Evolutionary conservation across 2,797 vertebrate genomes (phyloP).

Genomic region (Lerista edwardsae): DNA sequence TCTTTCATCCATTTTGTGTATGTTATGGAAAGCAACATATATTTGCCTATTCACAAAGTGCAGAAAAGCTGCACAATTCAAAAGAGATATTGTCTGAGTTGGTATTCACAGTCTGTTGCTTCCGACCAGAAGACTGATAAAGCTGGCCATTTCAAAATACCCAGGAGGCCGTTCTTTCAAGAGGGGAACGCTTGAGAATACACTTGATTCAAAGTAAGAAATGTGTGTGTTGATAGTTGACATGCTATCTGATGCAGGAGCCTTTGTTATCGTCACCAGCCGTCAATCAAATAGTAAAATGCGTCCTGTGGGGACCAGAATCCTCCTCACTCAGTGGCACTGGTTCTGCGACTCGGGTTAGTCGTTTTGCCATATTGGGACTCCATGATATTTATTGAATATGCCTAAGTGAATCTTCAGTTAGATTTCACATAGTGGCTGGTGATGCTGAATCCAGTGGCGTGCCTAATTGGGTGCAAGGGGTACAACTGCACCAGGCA

Average conservation of each 20-base stretch:
- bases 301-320: background rate
- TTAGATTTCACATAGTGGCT: too few species aligned
- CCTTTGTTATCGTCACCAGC: too few species aligned
- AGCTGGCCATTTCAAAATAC: background rate
- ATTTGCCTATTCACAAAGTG: slow-evolving; percentile 30
- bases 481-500: too few species aligned
- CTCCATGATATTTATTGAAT: too few species aligned
- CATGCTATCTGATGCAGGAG: background rate
- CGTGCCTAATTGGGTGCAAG: too few species aligned
- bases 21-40: background rate
- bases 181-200: background rate
- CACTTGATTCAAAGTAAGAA: background rate
- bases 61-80: background rate
- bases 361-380: background rate
- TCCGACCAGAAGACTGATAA: slow-evolving; percentile 21
- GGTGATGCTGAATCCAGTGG: too few species aligned
- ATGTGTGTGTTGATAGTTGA: background rate
- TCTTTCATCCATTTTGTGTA: slow-evolving; percentile 16
- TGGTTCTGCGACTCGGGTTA: background rate
- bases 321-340: background rate
- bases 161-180: background rate
- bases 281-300: background rate
- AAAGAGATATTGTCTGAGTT: slow-evolving; percentile 29
- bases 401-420: too few species aligned
- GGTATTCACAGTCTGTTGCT: slow-evolving; percentile 20